Conservation (phyloP, 2,888 invertebrate genomes). For the Crepidodera aurea region DNA sequence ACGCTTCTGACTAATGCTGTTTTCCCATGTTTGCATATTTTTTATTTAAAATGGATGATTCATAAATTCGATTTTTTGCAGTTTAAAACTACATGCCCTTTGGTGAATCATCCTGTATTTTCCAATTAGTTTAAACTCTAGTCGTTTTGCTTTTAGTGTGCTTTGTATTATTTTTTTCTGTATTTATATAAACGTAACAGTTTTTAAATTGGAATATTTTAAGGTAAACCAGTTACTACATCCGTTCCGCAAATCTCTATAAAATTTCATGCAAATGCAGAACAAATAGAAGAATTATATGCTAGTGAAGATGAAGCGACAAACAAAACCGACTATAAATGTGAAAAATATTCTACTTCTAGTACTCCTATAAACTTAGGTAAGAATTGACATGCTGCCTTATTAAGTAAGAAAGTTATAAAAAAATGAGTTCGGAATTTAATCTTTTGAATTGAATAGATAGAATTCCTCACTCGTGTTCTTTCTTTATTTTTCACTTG, state of each 20-base stretch:
- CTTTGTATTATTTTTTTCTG: background rate
- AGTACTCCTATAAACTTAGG: slow-evolving; percentile 30
- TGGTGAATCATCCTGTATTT: no score
- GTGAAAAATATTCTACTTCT: slow-evolving; percentile 32
- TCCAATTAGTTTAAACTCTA: no score
- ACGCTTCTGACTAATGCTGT: no score
- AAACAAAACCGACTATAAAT: slow-evolving; percentile 30
- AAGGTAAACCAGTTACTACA: slow-evolving; percentile 60
- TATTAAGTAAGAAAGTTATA: no score
- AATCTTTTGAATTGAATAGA: no score
- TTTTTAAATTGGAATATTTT: slow-evolving; percentile 24
- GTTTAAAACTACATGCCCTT: no score
- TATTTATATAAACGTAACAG: background rate
- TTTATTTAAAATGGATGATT: no score
- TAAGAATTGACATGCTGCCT: slow-evolving; percentile 16
- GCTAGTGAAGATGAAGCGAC: slow-evolving; percentile 67
- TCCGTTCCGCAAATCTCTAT: slow-evolving; percentile 67
- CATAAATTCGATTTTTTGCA: no score
- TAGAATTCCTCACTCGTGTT: no score
- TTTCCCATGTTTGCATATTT: no score
- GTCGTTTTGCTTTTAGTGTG: background rate
- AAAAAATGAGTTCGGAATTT: no score
- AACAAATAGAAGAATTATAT: slow-evolving; percentile 75
- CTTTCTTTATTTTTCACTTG: no score
- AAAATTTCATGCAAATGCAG: slow-evolving; percentile 80